Percentiles rank a stretch among this genome's conserved stretches.
Conservation (phyloP, 2,797 vertebrate species). For the Poeciliopsis paucimaculata region DNA sequence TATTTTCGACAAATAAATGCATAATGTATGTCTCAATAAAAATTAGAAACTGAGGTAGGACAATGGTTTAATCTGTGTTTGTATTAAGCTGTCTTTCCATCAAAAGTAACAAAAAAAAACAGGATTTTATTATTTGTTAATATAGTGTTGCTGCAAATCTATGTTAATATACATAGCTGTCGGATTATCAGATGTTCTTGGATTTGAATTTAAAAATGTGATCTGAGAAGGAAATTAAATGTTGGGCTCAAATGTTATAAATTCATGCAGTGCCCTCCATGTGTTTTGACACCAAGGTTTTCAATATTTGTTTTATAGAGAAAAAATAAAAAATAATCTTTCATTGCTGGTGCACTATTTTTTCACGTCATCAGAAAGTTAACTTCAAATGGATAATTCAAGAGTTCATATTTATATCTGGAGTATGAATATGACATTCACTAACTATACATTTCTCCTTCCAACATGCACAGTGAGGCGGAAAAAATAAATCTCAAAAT, state of each 20-base stretch:
- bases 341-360: not conserved
- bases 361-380: not conserved
- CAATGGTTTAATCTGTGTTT: not conserved
- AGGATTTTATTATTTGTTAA: not conserved
- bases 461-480: not conserved
- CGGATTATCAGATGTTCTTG: not conserved
- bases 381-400: not conserved
- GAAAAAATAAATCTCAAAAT: not conserved
- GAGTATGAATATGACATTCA: not conserved
- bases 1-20: not conserved
- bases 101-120: not conserved
- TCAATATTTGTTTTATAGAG: not conserved
- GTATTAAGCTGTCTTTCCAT: not conserved
- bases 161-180: not conserved
- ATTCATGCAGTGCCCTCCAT: not conserved
- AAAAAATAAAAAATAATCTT: not conserved
- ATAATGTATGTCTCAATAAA: not conserved
- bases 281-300: not conserved
- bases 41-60: conserved; percentile 7
- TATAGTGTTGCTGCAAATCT: not conserved
- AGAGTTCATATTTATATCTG: not conserved
- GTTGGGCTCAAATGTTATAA: not conserved
- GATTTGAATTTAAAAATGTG: not conserved
- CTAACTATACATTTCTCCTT: not conserved
- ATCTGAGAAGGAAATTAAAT: not conserved